Evolutionary conservation across 1,140 invertebrate species (phyloP).

Genomic region (Trichogramma pretiosum): DNA sequence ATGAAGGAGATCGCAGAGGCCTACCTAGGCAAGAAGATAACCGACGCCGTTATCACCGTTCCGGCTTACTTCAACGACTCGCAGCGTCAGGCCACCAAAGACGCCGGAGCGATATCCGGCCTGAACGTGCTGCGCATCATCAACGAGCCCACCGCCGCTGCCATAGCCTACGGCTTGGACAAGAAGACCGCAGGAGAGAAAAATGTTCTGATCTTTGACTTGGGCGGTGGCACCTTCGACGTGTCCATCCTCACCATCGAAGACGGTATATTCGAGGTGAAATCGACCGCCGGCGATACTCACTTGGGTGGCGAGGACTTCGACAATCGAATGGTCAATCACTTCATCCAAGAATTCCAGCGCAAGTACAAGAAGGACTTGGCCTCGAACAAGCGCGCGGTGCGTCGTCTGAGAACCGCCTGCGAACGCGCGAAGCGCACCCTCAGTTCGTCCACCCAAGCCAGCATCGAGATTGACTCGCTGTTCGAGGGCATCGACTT

Average conservation of each 20-base stretch:
- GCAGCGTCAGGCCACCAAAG: constrained; percentile 78
- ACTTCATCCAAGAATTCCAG: constrained; percentile 62
- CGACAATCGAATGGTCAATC: constrained; percentile 58
- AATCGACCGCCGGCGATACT: constrained; percentile 67
- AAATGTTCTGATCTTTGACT: constrained; percentile 42
- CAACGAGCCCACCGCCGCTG: constrained; percentile 63
- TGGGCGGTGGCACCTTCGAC: constrained; percentile 52
- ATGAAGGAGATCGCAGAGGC: constrained; percentile 65
- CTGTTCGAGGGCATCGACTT: constrained; percentile 68
- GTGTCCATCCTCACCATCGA: constrained; percentile 67
- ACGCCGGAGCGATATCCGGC: constrained; percentile 52
- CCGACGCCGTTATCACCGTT: constrained; percentile 42
- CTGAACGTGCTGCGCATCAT: constrained; percentile 72
- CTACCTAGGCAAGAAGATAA: constrained; percentile 40
- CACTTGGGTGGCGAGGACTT: constrained; percentile 77
- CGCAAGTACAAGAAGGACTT: constrained; percentile 61
- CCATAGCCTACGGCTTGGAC: constrained; percentile 57
- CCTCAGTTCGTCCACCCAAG: constrained; percentile 66
- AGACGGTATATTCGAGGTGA: constrained; percentile 56
- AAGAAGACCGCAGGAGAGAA: constrained; percentile 45
- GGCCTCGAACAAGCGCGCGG: constrained; percentile 53
- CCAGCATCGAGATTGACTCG: constrained; percentile 66
- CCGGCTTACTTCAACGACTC: constrained; percentile 66
- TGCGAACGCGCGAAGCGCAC: constrained; percentile 75
- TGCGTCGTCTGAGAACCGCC: constrained; percentile 65